Evolutionary conservation across 2,888 invertebrate genomes (phyloP).

Genomic region (Hypsopygia costalis): DNA sequence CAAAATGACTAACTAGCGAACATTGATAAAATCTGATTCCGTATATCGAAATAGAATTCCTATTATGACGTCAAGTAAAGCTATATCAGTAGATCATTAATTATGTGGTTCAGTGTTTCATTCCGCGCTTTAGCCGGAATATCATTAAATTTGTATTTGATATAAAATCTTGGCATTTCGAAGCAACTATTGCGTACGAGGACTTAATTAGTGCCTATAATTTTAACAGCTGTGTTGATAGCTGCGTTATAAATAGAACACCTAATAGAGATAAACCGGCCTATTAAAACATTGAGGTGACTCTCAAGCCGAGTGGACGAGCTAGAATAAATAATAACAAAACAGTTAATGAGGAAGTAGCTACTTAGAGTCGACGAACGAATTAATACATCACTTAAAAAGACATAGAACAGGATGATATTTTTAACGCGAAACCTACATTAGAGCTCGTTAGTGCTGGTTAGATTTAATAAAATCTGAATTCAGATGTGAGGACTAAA

Average conservation of each 20-base stretch:
- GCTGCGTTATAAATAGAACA: slow-evolving; percentile 33
- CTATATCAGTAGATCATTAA: too few relatives aligned
- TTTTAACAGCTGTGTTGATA: neutral
- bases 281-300: slow-evolving; percentile 54
- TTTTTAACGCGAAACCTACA: slow-evolving; percentile 69
- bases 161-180: too few relatives aligned
- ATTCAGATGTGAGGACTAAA: slow-evolving; percentile 15
- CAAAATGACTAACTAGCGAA: too few relatives aligned
- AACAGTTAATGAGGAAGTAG: slow-evolving; percentile 74
- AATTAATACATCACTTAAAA: slow-evolving; percentile 74
- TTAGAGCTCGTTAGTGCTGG: slow-evolving; percentile 56
- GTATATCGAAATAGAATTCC: too few relatives aligned
- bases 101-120: too few relatives aligned
- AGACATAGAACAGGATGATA: slow-evolving; percentile 63
- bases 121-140: too few relatives aligned
- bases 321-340: slow-evolving; percentile 65
- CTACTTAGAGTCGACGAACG: slow-evolving; percentile 58
- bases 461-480: slow-evolving; percentile 35
- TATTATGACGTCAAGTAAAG: too few relatives aligned
- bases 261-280: slow-evolving; percentile 53
- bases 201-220: too few relatives aligned
- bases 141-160: too few relatives aligned
- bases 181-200: too few relatives aligned
- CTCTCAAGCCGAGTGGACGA: slow-evolving; percentile 37
- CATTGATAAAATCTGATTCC: too few relatives aligned